phyloP scores from a whole-genome alignment of 2,113 vertebrate genomes.

The Hemichromis elongatus region DNA sequence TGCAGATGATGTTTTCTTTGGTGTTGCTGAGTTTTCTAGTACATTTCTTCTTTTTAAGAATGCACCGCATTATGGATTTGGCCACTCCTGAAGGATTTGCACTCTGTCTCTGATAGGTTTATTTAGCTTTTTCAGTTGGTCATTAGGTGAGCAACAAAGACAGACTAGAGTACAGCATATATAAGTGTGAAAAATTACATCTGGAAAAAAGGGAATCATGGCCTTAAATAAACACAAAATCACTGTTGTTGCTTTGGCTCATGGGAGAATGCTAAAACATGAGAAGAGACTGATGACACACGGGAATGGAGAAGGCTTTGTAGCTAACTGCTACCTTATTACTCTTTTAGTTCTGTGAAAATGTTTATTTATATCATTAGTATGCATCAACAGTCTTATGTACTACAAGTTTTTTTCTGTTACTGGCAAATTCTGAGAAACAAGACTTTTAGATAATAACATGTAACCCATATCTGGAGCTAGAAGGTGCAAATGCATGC shows the following conservation, averaged over 20 bases:
- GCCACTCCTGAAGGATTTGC: not conserved
- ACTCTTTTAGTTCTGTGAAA: not conserved
- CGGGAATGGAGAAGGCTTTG: not conserved
- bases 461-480: not conserved
- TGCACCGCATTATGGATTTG: not conserved
- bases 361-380: not conserved
- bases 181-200: not conserved
- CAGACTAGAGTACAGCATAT: too few species aligned
- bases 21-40: not conserved
- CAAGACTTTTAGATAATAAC: not conserved
- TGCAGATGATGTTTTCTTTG: not conserved
- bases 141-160: too few species aligned
- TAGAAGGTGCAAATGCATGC: not conserved
- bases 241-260: not conserved
- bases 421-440: not conserved
- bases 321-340: not conserved
- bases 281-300: not conserved
- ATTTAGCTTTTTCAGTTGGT: not conserved
- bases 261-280: not conserved
- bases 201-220: not conserved
- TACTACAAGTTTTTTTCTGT: not conserved
- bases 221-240: not conserved
- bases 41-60: not conserved
- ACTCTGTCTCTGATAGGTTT: not conserved
- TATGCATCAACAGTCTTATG: not conserved